A percentile compares a stretch with the other conserved stretches of the same genome.
These are phyloP conservation scores for Agrochola lota DNA, from an alignment of 2,888 invertebrate genomes.

Conservation along the genomic window DNA sequence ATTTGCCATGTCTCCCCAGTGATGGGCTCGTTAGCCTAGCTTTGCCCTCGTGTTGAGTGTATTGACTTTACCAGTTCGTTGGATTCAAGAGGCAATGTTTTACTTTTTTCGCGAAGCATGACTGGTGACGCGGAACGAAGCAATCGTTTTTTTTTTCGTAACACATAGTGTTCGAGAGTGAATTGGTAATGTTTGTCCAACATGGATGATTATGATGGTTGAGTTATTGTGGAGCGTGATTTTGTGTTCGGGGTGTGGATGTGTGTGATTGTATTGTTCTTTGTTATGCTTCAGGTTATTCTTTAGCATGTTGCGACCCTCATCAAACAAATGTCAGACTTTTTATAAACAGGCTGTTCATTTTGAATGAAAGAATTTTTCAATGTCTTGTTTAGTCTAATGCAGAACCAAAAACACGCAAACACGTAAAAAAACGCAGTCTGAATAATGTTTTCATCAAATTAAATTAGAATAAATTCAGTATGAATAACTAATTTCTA, in stretches of 20 bases:
- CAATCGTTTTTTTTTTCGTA: slow-evolving; percentile 54
- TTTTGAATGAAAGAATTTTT: background rate
- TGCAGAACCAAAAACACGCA: background rate
- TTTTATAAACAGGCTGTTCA: background rate
- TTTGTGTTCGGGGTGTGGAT: slow-evolving; percentile 8
- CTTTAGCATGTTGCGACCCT: background rate
- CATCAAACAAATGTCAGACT: background rate
- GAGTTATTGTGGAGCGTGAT: background rate
- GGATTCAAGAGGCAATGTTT: slow-evolving; percentile 77
- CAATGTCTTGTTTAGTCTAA: background rate
- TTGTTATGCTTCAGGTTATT: background rate
- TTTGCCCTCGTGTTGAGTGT: slow-evolving; percentile 77
- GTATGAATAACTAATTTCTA: slow-evolving; percentile 20
- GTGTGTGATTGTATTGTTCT: background rate
- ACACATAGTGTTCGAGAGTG: slow-evolving; percentile 43
- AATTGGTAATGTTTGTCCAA: slow-evolving; percentile 37
- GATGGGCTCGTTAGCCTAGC: slow-evolving; percentile 82
- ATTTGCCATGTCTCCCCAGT: slow-evolving; percentile 79
- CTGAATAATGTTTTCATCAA: background rate
- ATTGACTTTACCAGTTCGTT: slow-evolving; percentile 87
- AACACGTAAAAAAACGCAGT: background rate
- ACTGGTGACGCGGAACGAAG: slow-evolving; percentile 64
- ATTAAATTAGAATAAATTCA: slow-evolving; percentile 11
- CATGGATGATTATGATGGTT: slow-evolving; percentile 23
- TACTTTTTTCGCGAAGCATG: slow-evolving; percentile 67